Base-by-base conservation (phyloP, 2,888 invertebrate genomes). In the Ditula angustiorana region DNA sequence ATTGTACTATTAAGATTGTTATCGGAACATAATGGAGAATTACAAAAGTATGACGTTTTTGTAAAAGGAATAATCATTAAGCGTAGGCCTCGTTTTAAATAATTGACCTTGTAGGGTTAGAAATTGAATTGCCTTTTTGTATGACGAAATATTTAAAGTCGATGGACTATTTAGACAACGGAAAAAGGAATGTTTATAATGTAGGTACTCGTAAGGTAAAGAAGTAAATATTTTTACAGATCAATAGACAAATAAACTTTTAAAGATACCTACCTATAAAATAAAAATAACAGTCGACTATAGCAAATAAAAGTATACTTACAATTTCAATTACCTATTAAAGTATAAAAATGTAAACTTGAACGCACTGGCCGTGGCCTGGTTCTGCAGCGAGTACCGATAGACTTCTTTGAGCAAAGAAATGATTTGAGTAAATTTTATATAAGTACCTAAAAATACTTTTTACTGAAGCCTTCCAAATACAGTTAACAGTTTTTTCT, bases 301-400 rank as follows among this genome's bases (percentile, higher is more conserved):
- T 62, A 41, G 11, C 13, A 41, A 52, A 44, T 26, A 52, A 24
- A 63, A 63, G 44, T 52, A 58, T 58, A 44, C n/a, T n/a, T n/a
- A n/a, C 58, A 44, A 58, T 50, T 37, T n/a, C n/a, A n/a, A n/a
- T 35, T 56, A 61, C 56, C 56, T 61, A 61, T 49, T 56, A 61
- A 61, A 61, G 55, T 56, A 61, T 84, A 83, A 83, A 85, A 84
- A 84, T 80, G 78, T 78, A 77, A 80, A 81, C 77, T 80, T 72
- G 76, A 74, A 75, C 73, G 73, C 71, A 73, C 60, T 49, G 64
- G 64, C 63, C 70, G 61, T 60, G 33, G 35, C 52, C 16, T 61
- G 56, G 69, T 26, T 70, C 75, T 73, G 76, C 68, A 71, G 76
- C 73, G 79, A 83, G 83, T 82, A 78, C 82, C 78, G 77, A 84